Conservation (phyloP, 2,888 invertebrate species). For the Epistrophe grossulariae region DNA sequence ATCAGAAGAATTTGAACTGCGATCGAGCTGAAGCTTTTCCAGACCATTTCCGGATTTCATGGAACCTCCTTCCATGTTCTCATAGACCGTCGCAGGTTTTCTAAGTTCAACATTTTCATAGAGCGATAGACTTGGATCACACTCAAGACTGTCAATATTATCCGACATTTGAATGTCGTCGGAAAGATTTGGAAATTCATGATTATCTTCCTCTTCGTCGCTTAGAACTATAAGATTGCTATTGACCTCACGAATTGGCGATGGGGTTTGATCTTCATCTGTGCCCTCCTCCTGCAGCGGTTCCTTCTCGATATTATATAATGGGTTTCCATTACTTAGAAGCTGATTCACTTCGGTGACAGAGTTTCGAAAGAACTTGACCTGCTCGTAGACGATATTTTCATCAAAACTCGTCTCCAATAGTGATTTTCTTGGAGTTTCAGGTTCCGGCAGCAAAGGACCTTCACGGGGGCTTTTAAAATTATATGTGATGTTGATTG, state of each 20-base stretch:
- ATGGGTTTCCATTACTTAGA: slow-evolving; percentile 80
- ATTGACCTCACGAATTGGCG: slow-evolving; percentile 72
- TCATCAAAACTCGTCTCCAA: slow-evolving; percentile 86
- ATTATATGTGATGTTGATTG: slow-evolving; percentile 89
- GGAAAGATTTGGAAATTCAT: slow-evolving; percentile 71
- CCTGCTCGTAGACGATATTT: slow-evolving; percentile 88
- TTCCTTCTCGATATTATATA: slow-evolving; percentile 53
- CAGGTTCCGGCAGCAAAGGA: slow-evolving; percentile 78
- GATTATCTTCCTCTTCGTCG: slow-evolving; percentile 76
- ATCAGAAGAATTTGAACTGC: slow-evolving; percentile 74
- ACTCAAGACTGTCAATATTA: slow-evolving; percentile 78
- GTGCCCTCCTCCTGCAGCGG: slow-evolving; percentile 55
- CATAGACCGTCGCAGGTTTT: slow-evolving; percentile 82
- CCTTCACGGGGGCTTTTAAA: slow-evolving; percentile 85
- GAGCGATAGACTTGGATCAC: slow-evolving; percentile 80
- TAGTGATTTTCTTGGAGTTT: slow-evolving; percentile 80
- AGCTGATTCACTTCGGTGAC: slow-evolving; percentile 90
- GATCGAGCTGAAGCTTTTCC: slow-evolving; percentile 76
- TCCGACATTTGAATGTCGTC: slow-evolving; percentile 78
- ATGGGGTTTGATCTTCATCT: slow-evolving; percentile 51
- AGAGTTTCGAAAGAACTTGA: slow-evolving; percentile 89
- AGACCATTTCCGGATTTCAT: slow-evolving; percentile 78
- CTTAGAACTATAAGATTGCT: slow-evolving; percentile 76
- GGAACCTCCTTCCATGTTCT: slow-evolving; percentile 81
- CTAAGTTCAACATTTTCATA: slow-evolving; percentile 84